Evolutionary conservation across 2,888 invertebrate genomes (phyloP).

Genomic region (Campaea margaritaria): DNA sequence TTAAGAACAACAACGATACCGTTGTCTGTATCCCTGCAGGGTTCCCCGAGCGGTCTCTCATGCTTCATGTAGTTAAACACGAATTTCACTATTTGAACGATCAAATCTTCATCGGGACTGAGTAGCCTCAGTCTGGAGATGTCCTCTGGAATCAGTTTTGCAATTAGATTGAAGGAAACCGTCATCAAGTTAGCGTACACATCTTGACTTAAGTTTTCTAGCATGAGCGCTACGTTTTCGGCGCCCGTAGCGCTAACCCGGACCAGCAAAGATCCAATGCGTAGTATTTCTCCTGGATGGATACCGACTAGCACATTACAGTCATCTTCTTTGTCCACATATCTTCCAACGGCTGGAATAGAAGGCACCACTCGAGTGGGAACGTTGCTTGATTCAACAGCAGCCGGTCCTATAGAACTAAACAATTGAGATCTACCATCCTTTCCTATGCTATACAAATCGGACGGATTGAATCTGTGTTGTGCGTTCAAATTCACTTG

Average conservation of each 20-base stretch:
- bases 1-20: constrained; percentile 68
- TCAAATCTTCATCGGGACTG: constrained; percentile 74
- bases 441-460: constrained; percentile 63
- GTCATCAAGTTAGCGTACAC: constrained; percentile 73
- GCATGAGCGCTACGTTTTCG: constrained; percentile 65
- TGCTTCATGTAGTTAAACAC: constrained; percentile 77
- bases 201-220: constrained; percentile 72
- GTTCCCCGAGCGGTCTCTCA: constrained; percentile 68
- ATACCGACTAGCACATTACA: constrained; percentile 61
- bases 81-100: constrained; percentile 73
- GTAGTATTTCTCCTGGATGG: constrained; percentile 72
- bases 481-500: constrained; percentile 75
- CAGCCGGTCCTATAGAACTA: constrained; percentile 63
- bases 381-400: constrained; percentile 57
- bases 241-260: constrained; percentile 70
- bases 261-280: constrained; percentile 67
- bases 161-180: constrained; percentile 67
- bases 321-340: constrained; percentile 58
- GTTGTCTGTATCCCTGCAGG: constrained; percentile 61
- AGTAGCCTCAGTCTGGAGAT: constrained; percentile 67
- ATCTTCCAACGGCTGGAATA: constrained; percentile 51
- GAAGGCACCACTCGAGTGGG: constrained; percentile 61
- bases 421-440: constrained; percentile 69
- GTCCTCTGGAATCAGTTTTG: constrained; percentile 67
- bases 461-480: constrained; percentile 72